Evolutionary conservation across 1,140 invertebrate genomes (phyloP).

Genomic region (Drosophila lacertosa): DNA sequence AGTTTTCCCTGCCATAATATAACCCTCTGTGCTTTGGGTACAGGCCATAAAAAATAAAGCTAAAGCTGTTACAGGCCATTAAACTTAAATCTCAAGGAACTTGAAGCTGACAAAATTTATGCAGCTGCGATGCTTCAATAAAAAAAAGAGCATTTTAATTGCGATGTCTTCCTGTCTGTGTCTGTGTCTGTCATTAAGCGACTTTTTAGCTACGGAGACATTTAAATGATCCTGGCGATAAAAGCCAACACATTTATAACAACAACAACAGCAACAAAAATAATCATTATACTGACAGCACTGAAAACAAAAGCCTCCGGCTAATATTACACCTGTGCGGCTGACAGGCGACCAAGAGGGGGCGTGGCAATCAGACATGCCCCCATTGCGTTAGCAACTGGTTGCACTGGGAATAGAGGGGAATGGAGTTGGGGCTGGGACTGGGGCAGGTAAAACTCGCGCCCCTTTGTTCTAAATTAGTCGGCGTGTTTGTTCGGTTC

Average conservation of each 20-base stretch:
- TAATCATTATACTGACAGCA: slow-evolving; percentile 26
- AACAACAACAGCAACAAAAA: slow-evolving; percentile 31
- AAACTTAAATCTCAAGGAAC: slow-evolving; percentile 56
- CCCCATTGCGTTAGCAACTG: slow-evolving; percentile 5
- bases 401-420: not conserved
- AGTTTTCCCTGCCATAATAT: slow-evolving; percentile 15
- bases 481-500: not conserved
- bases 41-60: slow-evolving; percentile 6
- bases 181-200: slow-evolving; percentile 57
- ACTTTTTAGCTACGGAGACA: slow-evolving; percentile 58
- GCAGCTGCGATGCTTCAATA: slow-evolving; percentile 25
- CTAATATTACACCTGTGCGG: slow-evolving; percentile 74
- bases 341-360: slow-evolving; percentile 2
- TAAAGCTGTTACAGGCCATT: slow-evolving; percentile 27
- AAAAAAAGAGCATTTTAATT: slow-evolving; percentile 58
- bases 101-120: slow-evolving; percentile 44
- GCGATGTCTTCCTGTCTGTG: slow-evolving; percentile 9
- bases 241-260: slow-evolving; percentile 38
- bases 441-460: not conserved
- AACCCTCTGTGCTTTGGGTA: slow-evolving; percentile 14
- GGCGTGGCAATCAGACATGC: slow-evolving; percentile 1
- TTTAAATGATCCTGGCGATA: slow-evolving; percentile 67
- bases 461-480: not conserved
- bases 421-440: too few relatives aligned
- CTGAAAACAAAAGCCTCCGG: slow-evolving; percentile 66